These are phyloP conservation scores for Sceloporus tristichus DNA, from an alignment of 2,113 vertebrate genomes.

Conservation along the genomic window DNA sequence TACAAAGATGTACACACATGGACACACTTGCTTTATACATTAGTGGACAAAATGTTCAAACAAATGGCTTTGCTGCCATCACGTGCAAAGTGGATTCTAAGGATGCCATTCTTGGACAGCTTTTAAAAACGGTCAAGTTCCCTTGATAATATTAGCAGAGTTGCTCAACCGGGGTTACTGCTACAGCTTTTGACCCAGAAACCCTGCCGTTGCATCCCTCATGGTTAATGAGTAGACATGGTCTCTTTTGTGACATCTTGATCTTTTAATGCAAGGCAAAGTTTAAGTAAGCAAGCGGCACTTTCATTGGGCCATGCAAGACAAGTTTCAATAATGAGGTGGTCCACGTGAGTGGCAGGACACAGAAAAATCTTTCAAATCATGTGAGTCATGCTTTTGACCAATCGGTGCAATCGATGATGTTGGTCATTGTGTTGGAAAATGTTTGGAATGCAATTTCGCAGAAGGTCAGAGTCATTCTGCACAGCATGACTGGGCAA, in stretches of 20 bases:
- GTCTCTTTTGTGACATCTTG: background rate
- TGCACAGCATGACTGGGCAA: background rate
- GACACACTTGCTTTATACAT: too few species aligned
- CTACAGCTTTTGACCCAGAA: conserved; percentile 17
- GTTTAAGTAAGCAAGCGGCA: conserved; percentile 9
- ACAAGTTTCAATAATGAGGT: accelerated
- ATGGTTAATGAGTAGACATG: background rate
- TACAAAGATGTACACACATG: too few species aligned
- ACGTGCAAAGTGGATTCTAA: too few species aligned
- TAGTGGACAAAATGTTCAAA: background rate
- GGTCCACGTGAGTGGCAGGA: background rate
- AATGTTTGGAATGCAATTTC: conserved; percentile 20
- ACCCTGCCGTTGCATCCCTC: background rate
- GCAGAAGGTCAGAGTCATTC: background rate
- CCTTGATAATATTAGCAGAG: background rate
- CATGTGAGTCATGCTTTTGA: conserved; percentile 24
- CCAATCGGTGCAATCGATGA: background rate
- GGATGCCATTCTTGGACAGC: too few species aligned
- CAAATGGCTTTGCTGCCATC: background rate
- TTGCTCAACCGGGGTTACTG: background rate
- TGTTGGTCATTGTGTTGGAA: conserved; percentile 11
- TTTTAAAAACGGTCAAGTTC: background rate
- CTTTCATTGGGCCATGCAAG: background rate
- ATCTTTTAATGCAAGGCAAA: background rate
- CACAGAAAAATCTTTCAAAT: conserved; percentile 7